Evolutionary conservation across 2,888 invertebrate species (phyloP), one percentile per base, ranked within the genome.

Genomic region (Drosophila paranaensis): DNA sequence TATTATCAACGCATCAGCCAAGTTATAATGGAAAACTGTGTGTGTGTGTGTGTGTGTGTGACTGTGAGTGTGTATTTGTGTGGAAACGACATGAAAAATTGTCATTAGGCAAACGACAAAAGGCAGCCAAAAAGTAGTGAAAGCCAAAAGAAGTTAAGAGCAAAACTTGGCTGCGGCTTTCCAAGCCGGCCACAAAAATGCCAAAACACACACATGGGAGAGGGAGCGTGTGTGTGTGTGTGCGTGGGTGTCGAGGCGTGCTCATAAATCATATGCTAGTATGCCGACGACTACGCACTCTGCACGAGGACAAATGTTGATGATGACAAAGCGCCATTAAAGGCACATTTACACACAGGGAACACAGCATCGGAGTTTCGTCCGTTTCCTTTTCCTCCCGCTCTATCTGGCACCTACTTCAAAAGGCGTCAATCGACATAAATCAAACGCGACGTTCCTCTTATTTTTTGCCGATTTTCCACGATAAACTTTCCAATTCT

Each of bases 271-370:
- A 84, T 84, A 82, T 81, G 71, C 70, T 68, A 58, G 81, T 71
- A 68, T 51, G 46, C 65, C 70, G 78, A 77, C 70, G 78, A 79
- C 75, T 77, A 82, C 88, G 80, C 83, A 86, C 77, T 82, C 73
- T 78, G 79, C 81, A 68, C 79, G 77, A 87, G 87, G 89, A 89
- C 90, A 89, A 89, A 88, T 88, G 85, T 83, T 90, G 90, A 90
- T 91, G 91, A 90, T 91, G 91, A 91, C 90, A 90, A 89, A 91
- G 90, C 87, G 85, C 89, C 91, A 90, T 90, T 89, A 90, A 90
- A 88, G 90, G 77, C 81, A 78, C 91, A 90, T 90, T 91, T 85
- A 80, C 84, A 80, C 84, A 88, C 87, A 82, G 62, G 54, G 27
- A 27, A 27, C 27, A 27, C 27, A 27, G 63, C 27, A 35, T 37